A percentile compares a stretch with the other conserved stretches of the same genome.
Evolutionary conservation across 2,797 vertebrate species (phyloP).

Genomic region (Hoplostethus atlanticus): DNA sequence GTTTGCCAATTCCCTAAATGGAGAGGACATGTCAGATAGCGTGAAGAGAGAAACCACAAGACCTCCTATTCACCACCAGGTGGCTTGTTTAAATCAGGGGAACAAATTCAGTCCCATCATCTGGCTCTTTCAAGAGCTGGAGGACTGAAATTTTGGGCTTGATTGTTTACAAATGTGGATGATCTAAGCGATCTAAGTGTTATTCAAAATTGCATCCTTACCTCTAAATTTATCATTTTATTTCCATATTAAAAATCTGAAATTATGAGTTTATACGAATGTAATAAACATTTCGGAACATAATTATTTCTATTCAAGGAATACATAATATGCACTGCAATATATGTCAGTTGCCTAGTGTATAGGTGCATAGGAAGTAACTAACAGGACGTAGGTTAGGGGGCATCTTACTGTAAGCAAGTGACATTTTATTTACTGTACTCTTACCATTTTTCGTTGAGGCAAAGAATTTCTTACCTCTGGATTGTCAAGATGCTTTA

Average conservation of each 20-base stretch:
- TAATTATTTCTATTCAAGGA: no score
- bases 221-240: slow-evolving; percentile 9
- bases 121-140: slow-evolving; percentile 47
- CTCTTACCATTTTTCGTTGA: not conserved
- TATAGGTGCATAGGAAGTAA: not conserved
- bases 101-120: slow-evolving; percentile 64
- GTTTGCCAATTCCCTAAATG: slow-evolving; percentile 46
- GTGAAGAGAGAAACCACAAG: slow-evolving; percentile 56
- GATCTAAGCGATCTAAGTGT: slow-evolving; percentile 4
- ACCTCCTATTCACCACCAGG: not conserved
- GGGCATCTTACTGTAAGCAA: no score
- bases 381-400: no score
- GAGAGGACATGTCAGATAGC: slow-evolving; percentile 47
- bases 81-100: slow-evolving; percentile 58
- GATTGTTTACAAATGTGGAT: slow-evolving; percentile 18
- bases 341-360: no score
- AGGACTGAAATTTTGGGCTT: slow-evolving; percentile 5
- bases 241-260: slow-evolving; percentile 13
- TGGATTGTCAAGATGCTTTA: not conserved
- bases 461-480: no score
- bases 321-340: no score
- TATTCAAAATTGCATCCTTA: slow-evolving; percentile 21
- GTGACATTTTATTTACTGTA: not conserved
- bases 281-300: not conserved
- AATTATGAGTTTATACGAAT: slow-evolving; percentile 26